phyloP scores from a whole-genome alignment of 2,113 vertebrate genomes.

The Albula goreensis region DNA sequence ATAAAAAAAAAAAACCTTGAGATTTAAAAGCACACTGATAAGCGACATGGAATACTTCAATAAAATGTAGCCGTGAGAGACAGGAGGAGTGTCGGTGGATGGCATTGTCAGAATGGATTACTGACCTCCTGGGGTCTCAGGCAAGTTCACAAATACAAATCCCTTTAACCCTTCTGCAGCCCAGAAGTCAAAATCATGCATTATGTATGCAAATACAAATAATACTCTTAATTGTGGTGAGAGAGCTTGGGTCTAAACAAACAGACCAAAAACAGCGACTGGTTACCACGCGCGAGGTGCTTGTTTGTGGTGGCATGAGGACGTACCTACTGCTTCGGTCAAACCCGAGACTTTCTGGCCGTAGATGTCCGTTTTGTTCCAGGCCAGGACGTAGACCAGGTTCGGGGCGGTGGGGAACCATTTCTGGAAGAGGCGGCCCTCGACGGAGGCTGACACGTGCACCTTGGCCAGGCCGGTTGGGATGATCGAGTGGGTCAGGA shows the following conservation, averaged over 20 bases:
- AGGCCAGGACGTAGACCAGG: constrained; percentile 87
- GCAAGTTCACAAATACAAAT: constrained; percentile 1
- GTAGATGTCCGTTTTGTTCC: constrained; percentile 98
- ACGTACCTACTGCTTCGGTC: constrained; percentile 86
- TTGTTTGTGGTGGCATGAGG: constrained; percentile 26
- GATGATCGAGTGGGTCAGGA: constrained; percentile 83
- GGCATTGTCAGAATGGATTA: neutral
- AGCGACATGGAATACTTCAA: neutral
- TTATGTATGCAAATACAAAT: neutral
- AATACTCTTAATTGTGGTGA: neutral
- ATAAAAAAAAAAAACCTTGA: neutral
- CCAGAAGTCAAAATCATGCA: neutral
- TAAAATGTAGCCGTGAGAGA: neutral
- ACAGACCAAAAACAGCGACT: neutral
- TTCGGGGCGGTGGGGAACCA: constrained; percentile 90
- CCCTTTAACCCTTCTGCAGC: neutral
- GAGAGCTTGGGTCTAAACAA: neutral
- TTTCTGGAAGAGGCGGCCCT: constrained; percentile 88
- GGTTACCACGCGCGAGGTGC: neutral
- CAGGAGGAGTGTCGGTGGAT: neutral
- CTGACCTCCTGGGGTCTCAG: neutral
- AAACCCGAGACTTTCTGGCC: constrained; percentile 94
- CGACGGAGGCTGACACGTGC: constrained; percentile 85
- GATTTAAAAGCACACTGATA: neutral
- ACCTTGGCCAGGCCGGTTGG: constrained; percentile 86